Evolutionary conservation across 30 jellyfish, hydroid and myxozoan genomes (phyloP).

Genomic region (Sanderia malayensis): DNA sequence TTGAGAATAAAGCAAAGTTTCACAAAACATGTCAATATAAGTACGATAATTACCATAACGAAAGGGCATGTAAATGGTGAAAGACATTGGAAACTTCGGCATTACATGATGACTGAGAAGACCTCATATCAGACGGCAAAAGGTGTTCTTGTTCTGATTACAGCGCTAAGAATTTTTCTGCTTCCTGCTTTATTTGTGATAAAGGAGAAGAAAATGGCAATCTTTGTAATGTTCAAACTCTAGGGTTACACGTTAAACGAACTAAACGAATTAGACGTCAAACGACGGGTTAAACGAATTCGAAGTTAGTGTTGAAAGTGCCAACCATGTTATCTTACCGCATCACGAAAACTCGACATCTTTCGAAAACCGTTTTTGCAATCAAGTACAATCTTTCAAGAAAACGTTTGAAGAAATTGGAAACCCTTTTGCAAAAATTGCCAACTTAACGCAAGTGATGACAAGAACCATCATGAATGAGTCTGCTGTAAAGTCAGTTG

Average conservation of each 20-base stretch:
- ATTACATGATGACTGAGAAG: background rate
- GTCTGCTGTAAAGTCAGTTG: no score
- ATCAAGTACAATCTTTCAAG: no score
- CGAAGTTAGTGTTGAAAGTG: no score
- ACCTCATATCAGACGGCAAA: background rate
- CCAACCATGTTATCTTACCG: no score
- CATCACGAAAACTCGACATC: no score
- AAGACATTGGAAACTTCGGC: background rate
- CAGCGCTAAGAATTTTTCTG: constrained; percentile 1
- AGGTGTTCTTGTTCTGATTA: background rate
- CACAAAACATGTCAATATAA: constrained; percentile 10
- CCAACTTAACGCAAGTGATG: no score
- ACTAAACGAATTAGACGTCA: no score
- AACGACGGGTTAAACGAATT: no score
- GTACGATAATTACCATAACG: background rate
- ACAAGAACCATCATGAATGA: no score
- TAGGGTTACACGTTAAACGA: background rate
- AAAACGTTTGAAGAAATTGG: no score
- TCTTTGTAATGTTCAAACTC: constrained; percentile 25
- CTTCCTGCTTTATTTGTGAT: constrained; percentile 19
- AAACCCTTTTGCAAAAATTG: no score
- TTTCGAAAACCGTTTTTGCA: no score
- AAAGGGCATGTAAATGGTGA: background rate
- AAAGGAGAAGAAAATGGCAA: constrained; percentile 23
- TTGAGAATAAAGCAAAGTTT: constrained; percentile 17